Evolutionary conservation across 2,113 vertebrate species (phyloP), one percentile per base, ranked within the genome.

Genomic region (Pelobates fuscus): DNA sequence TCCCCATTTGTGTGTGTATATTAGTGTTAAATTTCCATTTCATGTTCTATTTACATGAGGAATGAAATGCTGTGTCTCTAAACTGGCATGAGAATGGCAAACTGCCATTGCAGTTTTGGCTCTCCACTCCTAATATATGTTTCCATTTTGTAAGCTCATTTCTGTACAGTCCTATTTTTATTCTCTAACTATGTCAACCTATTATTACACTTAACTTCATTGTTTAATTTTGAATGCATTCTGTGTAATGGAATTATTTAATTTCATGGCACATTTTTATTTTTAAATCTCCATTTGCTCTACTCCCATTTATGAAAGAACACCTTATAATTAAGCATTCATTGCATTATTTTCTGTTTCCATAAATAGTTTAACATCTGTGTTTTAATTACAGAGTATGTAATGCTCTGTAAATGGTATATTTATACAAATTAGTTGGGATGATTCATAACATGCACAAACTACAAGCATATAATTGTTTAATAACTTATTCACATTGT

Each of bases 381-480:
- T 29, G 41, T n/a, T 67, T 66, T 67, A 67, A 67, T 67, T 76
- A 76, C 37, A 52, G 20, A 24, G 25, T 54, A 20, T 26, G 55
- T 30, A 52, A 17, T 49, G 64, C 63, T 67, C 64, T 32, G 37
- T 76, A 49, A 67, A 76, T 43, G 37, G 63, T 67, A 24, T 76
- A 71, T 67, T 76, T 76, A 73, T 67, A 59, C 24, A 76, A 58
- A 76, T 76, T 67, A 59, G 37, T 7, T 66, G 55, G 27, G 29
- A 58, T 25, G 29, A 70, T 70, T 72, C 12, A n/a, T 24, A 41
- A 37, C 60, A 65, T 23, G 63, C 20, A 43, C 27, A 55, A 10
- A 37, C 29, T 55, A 64, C 37, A 63, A 67, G 57, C 23, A 23
- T 43, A 30, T 58, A 43, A 75, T 75, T 67, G 30, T 67, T 59